phyloP scores from a whole-genome alignment of 2,113 vertebrate species.

The Gallinago media region DNA sequence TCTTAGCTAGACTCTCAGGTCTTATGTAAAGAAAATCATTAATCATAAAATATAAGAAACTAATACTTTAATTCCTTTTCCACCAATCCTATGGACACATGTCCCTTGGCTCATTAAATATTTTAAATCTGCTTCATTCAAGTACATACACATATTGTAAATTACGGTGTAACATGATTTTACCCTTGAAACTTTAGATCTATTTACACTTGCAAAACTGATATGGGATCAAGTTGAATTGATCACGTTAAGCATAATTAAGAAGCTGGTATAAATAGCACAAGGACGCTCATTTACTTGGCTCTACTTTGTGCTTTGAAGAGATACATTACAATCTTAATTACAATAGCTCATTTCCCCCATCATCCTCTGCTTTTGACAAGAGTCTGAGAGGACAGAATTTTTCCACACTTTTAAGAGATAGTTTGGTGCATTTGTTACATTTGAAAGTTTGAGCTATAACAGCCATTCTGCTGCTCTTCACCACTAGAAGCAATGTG shows the following conservation, averaged over 20 bases:
- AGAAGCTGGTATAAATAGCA: conserved; percentile 22
- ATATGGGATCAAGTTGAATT: conserved; percentile 22
- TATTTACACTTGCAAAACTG: conserved; percentile 50
- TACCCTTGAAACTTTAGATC: conserved; percentile 14
- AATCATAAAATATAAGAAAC: conserved; percentile 78
- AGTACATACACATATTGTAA: not conserved
- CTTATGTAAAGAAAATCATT: conserved; percentile 72
- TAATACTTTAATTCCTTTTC: conserved; percentile 81
- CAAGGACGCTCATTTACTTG: not conserved
- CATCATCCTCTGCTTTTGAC: not conserved
- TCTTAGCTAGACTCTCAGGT: conserved; percentile 61
- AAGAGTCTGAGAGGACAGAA: not conserved
- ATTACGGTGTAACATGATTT: conserved; percentile 25
- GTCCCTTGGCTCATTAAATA: conserved; percentile 59
- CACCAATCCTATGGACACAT: conserved; percentile 48
- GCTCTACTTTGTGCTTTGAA: conserved; percentile 4
- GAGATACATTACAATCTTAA: conserved; percentile 43
- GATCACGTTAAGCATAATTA: conserved; percentile 16
- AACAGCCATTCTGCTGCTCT: not conserved
- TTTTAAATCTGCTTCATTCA: conserved; percentile 43
- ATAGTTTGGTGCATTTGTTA: too few relatives aligned
- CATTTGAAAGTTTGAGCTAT: not conserved
- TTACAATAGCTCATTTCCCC: conserved; percentile 29
- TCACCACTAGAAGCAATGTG: not conserved
- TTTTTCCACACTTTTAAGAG: not conserved